Evolutionary conservation across 2,888 invertebrate species (phyloP).

Genomic region (Artemia sp.): DNA sequence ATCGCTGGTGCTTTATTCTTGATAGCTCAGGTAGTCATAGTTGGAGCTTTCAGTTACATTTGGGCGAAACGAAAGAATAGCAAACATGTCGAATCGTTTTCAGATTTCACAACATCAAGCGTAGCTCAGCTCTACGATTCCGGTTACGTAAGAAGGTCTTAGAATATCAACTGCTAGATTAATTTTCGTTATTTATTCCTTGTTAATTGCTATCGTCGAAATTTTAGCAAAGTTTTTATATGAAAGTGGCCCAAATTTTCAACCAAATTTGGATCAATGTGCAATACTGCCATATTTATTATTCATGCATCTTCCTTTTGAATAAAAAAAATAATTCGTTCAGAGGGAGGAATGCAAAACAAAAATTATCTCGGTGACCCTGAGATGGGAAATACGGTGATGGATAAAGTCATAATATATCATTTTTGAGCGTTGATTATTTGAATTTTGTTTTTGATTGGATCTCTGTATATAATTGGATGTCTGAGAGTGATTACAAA

Average conservation of each 20-base stretch:
- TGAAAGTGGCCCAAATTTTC: too few relatives aligned
- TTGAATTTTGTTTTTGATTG: too few relatives aligned
- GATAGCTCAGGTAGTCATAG: constrained; percentile 65
- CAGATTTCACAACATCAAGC: constrained; percentile 43
- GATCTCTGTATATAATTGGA: too few relatives aligned
- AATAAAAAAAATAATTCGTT: neutral
- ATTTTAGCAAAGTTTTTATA: too few relatives aligned
- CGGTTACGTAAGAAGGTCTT: constrained; percentile 49
- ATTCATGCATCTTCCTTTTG: neutral
- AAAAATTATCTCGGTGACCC: too few relatives aligned
- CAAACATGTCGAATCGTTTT: constrained; percentile 43
- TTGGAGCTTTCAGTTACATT: constrained; percentile 72
- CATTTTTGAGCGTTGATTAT: too few relatives aligned
- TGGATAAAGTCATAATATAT: too few relatives aligned
- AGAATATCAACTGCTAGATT: neutral
- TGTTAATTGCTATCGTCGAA: too few relatives aligned
- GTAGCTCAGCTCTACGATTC: constrained; percentile 75
- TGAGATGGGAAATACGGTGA: too few relatives aligned
- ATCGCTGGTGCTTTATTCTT: constrained; percentile 70
- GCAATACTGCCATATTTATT: constrained; percentile 5
- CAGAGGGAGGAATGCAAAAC: neutral
- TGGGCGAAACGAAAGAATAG: constrained; percentile 48
- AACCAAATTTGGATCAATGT: neutral
- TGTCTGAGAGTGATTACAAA: too few relatives aligned
- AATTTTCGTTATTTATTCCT: too few relatives aligned